Evolutionary conservation across 2,888 invertebrate species (phyloP), one percentile per base, ranked within the genome.

Genomic region (Mellilla xanthometata): DNA sequence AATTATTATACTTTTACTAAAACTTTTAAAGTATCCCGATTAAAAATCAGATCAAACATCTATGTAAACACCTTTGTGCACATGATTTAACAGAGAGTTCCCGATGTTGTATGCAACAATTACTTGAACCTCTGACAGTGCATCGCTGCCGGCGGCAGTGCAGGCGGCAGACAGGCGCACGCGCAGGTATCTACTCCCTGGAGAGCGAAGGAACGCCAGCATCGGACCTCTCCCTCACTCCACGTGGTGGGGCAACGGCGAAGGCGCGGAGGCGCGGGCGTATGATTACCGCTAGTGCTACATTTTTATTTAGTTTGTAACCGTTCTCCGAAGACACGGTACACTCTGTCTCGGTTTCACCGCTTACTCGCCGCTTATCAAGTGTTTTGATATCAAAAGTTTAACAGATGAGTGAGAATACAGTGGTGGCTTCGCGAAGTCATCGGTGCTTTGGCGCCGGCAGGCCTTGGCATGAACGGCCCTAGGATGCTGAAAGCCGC

Each of bases 261-360:
- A 53, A 53, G 55, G 49, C 73, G 68, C 65, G 63, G 56, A 52
- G 64, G 77, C 79, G 83, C 84, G 79, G 83, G 83, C 80, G 83
- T 78, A 69, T 76, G 81, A 76, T 77, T 69, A 72, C 76, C 65
- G 84, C 75, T 80, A 83, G 87, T 79, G 89, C 88, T 90, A 91
- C 85, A 89, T 85, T 88, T 82, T 87, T 85, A 85, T 87, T 88
- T 86, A 90, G 90, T 90, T 86, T 84, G 78, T 84, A 82, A 84
- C 83, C 82, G 90, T 81, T 81, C 80, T 68, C 60, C 58, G 65
- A 53, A 61, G 72, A 60, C 52, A 53, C 64, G 61, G 68, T 66
- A 60, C 62, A 49, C 76, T 68, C 69, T 56, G 53, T 51, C 60
- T 47, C 28, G 46, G 62, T 51, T 46, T 43, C 47, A 48, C 13